Base-by-base conservation (phyloP, 64 coral and sea anemone species). In the Stylophora pistillata region DNA sequence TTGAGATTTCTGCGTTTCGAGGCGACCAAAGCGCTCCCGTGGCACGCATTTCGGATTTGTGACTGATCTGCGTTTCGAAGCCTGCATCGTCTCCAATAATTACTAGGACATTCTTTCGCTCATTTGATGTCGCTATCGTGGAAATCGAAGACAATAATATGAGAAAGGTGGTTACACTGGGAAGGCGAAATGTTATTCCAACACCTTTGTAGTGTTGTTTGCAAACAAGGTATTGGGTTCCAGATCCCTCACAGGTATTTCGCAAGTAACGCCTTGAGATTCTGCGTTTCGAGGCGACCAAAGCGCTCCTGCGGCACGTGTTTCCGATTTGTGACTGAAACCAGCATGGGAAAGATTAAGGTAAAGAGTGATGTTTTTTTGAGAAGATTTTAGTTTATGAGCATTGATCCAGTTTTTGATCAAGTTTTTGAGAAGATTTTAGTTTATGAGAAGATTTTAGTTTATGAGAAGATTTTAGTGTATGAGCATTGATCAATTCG, bases 1-100 rank as follows among this genome's bases (percentile, higher is more conserved):
- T 57, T 56, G n/a, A 2, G 55, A 3, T 27, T 5, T 31, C 10
- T 15, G 4, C 23, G 64, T 23, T 21, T 5, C 23, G 15, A 0
- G 5, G 58, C 31, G 30, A 23, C 20, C 3, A 14, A 18, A 76
- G 74, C 74, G 74, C 53, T 47, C 37, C 37, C n/a, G n/a, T n/a
- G n/a, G n/a, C n/a, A n/a, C n/a, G n/a, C n/a, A n/a, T n/a, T n/a
- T n/a, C n/a, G n/a, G n/a, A n/a, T n/a, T n/a, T n/a, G n/a, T n/a
- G n/a, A n/a, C n/a, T n/a, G n/a, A 95, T 86, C 61, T 98, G 96
- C 1, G 72, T 92, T 89, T 98, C 96, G 87, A 98, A 98, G 10
- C 96, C 96, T 27, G 85, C 96, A 95, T 98, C 96, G 59, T 98
- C 96, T 55, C 78, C 89, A 28, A 98, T 98, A 57, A 98, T 94